phyloP scores from a whole-genome alignment of 92 coral and sea anemone genomes.

The Montipora capitata region DNA sequence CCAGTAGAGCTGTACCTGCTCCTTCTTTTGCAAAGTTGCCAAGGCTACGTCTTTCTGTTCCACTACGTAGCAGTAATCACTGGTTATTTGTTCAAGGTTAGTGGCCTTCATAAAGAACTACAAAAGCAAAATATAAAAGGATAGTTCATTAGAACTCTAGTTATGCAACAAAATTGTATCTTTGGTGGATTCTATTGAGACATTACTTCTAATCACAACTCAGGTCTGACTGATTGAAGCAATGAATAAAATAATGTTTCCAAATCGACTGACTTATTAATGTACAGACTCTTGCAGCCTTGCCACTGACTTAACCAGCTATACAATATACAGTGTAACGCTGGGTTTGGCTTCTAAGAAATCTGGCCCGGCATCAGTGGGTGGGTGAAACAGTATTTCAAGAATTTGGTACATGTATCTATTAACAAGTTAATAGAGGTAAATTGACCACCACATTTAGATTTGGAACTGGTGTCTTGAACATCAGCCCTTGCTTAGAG shows the following conservation, averaged over 20 bases:
- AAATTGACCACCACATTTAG: no score
- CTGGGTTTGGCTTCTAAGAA: no score
- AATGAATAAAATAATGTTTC: not conserved
- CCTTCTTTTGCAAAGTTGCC: slow-evolving; percentile 13
- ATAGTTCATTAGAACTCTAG: not conserved
- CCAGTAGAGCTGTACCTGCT: not conserved
- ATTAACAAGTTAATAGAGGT: not conserved
- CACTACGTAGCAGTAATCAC: slow-evolving; percentile 20
- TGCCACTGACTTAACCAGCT: not conserved
- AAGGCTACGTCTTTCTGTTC: slow-evolving; percentile 12
- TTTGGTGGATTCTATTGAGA: no score
- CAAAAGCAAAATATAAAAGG: not conserved
- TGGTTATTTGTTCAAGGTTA: slow-evolving; percentile 39
- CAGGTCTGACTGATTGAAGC: not conserved
- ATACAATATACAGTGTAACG: no score
- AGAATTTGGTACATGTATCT: no score
- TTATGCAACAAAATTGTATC: no score
- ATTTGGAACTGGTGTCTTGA: no score
- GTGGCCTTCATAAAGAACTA: slow-evolving; percentile 50
- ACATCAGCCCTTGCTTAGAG: no score
- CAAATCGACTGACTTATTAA: not conserved
- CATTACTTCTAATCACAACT: not conserved
- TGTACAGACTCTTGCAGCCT: no score
- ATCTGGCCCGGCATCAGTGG: no score
- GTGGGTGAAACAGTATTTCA: no score